Conservation (phyloP, 23 tunicate species). For the Trididemnum miniatum region DNA sequence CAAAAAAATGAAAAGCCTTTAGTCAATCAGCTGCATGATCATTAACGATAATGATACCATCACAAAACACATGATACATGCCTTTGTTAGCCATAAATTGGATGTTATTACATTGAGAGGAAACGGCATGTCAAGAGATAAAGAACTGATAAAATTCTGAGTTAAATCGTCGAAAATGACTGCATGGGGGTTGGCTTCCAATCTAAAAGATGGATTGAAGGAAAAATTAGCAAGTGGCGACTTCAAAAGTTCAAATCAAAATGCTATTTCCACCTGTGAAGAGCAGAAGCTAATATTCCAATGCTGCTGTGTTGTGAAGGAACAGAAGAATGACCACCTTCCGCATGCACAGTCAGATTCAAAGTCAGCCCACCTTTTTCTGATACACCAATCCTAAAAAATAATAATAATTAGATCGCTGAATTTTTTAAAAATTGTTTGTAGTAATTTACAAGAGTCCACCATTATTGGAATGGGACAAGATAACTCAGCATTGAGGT, state of each 20-base stretch:
- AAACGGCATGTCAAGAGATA: slow-evolving; percentile 42
- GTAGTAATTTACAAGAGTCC: too few relatives aligned
- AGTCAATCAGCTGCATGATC: too few relatives aligned
- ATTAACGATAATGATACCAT: too few relatives aligned
- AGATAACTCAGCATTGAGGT: too few relatives aligned
- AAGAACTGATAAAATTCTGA: slow-evolving; percentile 4
- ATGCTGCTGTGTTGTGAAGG: slow-evolving; percentile 66
- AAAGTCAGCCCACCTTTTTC: slow-evolving; percentile 60
- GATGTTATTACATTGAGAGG: slow-evolving; percentile 60
- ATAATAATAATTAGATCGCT: background rate
- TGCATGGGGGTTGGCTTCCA: slow-evolving; percentile 43
- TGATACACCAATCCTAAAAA: slow-evolving; percentile 69
- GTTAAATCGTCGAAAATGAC: slow-evolving; percentile 45
- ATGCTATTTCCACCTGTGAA: too few relatives aligned
- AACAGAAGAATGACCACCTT: slow-evolving; percentile 86
- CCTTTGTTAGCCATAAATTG: slow-evolving; percentile 66
- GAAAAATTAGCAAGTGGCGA: too few relatives aligned
- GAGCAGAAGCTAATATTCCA: slow-evolving; percentile 54
- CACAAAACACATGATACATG: too few relatives aligned
- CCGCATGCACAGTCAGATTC: slow-evolving; percentile 54
- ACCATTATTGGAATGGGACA: too few relatives aligned
- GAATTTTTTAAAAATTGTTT: background rate
- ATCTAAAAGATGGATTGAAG: slow-evolving; percentile 43
- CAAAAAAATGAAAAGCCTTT: too few relatives aligned
- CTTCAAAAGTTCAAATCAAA: too few relatives aligned